These are phyloP conservation scores for Perodicticus potto DNA, from an alignment of 2,797 vertebrate species.

Conservation along the genomic window DNA sequence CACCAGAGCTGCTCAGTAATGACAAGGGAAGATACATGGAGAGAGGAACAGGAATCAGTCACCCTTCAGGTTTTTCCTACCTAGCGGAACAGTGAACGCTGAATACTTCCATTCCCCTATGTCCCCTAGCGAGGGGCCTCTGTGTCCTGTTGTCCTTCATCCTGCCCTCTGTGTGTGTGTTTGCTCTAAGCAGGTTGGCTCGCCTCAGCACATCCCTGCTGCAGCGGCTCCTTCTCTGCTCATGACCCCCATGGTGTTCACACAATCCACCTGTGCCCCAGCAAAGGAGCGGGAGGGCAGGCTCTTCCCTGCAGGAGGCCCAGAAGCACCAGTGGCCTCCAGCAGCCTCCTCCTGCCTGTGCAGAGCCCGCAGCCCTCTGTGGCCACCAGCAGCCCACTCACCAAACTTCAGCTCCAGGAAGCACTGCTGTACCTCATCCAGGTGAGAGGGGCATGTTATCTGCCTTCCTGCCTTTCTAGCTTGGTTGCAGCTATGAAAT, in stretches of 20 bases:
- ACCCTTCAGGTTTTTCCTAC: background rate
- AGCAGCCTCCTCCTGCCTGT: slow-evolving; percentile 81
- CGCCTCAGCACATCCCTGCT: slow-evolving; percentile 91
- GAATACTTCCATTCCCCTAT: background rate
- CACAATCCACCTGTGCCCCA: slow-evolving; percentile 85
- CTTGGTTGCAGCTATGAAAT: background rate
- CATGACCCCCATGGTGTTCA: slow-evolving; percentile 94
- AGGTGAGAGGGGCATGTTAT: slow-evolving; percentile 85
- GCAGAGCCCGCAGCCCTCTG: slow-evolving; percentile 82
- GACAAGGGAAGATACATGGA: rapidly evolving
- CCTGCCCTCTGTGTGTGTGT: background rate
- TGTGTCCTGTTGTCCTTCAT: background rate
- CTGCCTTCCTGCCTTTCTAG: rapidly evolving
- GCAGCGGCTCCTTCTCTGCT: slow-evolving; percentile 90
- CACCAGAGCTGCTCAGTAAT: background rate
- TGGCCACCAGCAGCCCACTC: slow-evolving; percentile 82
- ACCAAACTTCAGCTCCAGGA: slow-evolving; percentile 94
- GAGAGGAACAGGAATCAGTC: background rate
- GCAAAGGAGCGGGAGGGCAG: slow-evolving; percentile 72
- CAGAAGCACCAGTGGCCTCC: slow-evolving; percentile 69
- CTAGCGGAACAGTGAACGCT: background rate
- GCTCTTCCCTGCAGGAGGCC: slow-evolving; percentile 64
- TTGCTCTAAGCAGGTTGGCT: slow-evolving; percentile 88
- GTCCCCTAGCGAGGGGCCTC: background rate
- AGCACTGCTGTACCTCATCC: slow-evolving; percentile 93